phyloP scores from a whole-genome alignment of 2,888 invertebrate species.

The Tuberolachnus salignus region DNA sequence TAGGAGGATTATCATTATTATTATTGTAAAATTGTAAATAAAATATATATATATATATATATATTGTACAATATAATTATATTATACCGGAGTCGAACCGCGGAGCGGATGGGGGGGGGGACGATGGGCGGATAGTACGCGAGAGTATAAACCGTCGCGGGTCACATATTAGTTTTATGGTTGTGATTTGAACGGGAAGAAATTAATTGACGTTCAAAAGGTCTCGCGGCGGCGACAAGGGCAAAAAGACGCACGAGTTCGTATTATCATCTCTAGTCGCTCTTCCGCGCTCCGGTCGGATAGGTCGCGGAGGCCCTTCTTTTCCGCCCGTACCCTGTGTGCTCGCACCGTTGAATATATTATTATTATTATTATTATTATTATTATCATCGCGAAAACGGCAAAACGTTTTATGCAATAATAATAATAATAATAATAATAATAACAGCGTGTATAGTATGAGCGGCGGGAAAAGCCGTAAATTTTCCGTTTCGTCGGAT shows the following conservation, averaged over 20 bases:
- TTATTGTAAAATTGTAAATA: neutral
- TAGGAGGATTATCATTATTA: neutral
- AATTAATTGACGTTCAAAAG: constrained; percentile 60
- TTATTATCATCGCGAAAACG: constrained; percentile 24
- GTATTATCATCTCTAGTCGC: constrained; percentile 32
- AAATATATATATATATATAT: too few species aligned
- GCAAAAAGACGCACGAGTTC: constrained; percentile 32
- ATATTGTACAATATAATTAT: too few species aligned
- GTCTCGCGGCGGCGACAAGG: constrained; percentile 29
- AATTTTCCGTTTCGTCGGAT: constrained; percentile 45
- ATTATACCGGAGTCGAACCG: neutral
- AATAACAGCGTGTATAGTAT: constrained; percentile 14
- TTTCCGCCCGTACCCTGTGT: neutral
- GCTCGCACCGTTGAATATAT: too few species aligned
- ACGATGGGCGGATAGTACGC: neutral
- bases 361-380: constrained; percentile 34
- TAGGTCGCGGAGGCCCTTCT: neutral
- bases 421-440: constrained; percentile 42
- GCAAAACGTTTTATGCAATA: constrained; percentile 43
- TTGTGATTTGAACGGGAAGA: constrained; percentile 60
- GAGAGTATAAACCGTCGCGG: neutral
- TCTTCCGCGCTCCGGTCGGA: constrained; percentile 3
- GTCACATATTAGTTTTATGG: constrained; percentile 57
- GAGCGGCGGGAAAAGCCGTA: constrained; percentile 22
- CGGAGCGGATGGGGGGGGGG: neutral